A percentile compares a stretch with the other conserved stretches of the same genome.
phyloP scores from a whole-genome alignment of 2,888 invertebrate species.

The Mactromeris polynyma region DNA sequence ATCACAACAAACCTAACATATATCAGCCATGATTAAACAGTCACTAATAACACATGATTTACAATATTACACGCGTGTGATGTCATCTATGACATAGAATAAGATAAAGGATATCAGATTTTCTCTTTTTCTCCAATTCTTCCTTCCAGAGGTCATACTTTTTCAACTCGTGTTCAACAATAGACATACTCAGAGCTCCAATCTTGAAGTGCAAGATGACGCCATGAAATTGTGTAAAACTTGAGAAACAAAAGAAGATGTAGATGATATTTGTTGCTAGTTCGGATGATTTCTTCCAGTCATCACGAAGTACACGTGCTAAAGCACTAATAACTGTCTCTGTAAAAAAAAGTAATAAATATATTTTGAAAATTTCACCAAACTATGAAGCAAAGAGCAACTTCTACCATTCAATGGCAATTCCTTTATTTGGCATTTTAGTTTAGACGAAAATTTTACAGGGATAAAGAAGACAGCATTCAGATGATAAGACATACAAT shows the following conservation, averaged over 20 bases:
- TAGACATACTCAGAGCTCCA: constrained; percentile 98
- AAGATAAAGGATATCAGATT: constrained; percentile 84
- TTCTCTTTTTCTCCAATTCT: constrained; percentile 87
- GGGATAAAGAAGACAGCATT: too few species aligned
- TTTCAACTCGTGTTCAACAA: constrained; percentile 97
- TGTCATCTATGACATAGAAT: too few species aligned
- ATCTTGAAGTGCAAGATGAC: constrained; percentile 98
- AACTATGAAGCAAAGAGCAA: too few species aligned
- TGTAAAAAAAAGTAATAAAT: constrained; percentile 71
- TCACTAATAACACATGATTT: too few species aligned
- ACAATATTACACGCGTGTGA: too few species aligned
- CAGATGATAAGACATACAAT: too few species aligned
- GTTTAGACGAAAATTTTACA: too few species aligned
- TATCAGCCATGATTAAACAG: too few species aligned
- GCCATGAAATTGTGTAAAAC: constrained; percentile 97
- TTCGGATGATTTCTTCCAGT: constrained; percentile 98
- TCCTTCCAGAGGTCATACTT: constrained; percentile 96
- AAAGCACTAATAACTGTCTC: constrained; percentile 97
- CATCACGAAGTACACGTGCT: constrained; percentile 97
- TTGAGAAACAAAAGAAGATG: constrained; percentile 98
- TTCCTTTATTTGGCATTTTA: too few species aligned
- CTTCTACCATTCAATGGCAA: too few species aligned
- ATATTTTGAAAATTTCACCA: too few species aligned
- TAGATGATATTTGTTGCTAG: constrained; percentile 98
- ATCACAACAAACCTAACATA: too few species aligned